Conservation (phyloP, 2,113 vertebrate species). For the Microtus ochrogaster region DNA sequence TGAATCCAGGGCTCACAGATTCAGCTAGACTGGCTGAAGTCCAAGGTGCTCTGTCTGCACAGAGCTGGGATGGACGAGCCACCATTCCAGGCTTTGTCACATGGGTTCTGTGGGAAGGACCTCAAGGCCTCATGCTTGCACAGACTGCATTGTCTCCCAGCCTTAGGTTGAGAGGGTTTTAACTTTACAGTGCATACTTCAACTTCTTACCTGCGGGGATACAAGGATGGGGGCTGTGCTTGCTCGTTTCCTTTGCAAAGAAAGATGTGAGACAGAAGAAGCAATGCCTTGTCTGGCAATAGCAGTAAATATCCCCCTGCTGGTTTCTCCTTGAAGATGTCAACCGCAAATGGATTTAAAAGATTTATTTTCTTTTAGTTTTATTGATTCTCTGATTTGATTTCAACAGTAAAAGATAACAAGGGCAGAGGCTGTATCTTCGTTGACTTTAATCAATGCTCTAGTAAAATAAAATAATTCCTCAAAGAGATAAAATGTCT, state of each 20-base stretch:
- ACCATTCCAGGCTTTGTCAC: too few relatives aligned
- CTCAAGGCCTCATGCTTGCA: not conserved
- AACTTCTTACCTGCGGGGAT: not conserved
- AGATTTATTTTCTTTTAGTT: constrained; percentile 61
- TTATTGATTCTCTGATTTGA: constrained; percentile 60
- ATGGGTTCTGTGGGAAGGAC: not conserved
- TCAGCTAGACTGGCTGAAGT: not conserved
- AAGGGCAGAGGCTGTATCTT: constrained; percentile 17
- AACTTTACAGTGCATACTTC: not conserved
- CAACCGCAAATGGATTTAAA: constrained; percentile 50
- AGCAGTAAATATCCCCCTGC: constrained; percentile 50
- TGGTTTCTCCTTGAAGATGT: constrained; percentile 52
- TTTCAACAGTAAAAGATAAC: constrained; percentile 45
- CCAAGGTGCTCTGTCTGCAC: not conserved
- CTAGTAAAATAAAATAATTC: constrained; percentile 58
- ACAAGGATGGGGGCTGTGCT: not conserved
- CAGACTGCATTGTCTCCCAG: not conserved
- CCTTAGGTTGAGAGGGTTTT: not conserved
- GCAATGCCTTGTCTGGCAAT: not conserved
- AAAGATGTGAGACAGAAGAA: not conserved
- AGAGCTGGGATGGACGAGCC: too few relatives aligned
- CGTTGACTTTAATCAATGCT: constrained; percentile 55
- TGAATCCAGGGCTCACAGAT: not conserved
- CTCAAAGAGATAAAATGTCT: constrained; percentile 52
- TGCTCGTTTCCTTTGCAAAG: constrained; percentile 3